Evolutionary conservation across 2,888 invertebrate species (phyloP).

Genomic region (Cantharis rufa): DNA sequence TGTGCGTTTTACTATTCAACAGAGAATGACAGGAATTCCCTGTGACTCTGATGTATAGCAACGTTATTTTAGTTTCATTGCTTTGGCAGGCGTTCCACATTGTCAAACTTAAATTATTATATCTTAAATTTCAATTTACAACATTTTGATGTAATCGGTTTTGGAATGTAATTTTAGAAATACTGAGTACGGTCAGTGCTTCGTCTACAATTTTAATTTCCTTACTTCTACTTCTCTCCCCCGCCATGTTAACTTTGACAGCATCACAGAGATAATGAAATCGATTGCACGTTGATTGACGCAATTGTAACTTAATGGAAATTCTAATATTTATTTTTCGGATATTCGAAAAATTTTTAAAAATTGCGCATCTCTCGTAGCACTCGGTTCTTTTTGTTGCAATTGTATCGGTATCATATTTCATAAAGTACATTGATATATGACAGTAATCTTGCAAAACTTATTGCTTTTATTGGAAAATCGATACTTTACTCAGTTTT

Average conservation of each 20-base stretch:
- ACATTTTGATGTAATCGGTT: constrained; percentile 23
- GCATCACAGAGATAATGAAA: not conserved
- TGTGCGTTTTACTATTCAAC: constrained; percentile 30
- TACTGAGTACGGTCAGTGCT: constrained; percentile 5
- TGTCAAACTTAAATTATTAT: constrained; percentile 30
- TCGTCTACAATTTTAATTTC: constrained; percentile 9
- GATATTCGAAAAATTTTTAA: not conserved
- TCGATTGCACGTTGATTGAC: not conserved
- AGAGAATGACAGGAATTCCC: constrained; percentile 30
- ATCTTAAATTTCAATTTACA: constrained; percentile 27
- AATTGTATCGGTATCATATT: constrained; percentile 5
- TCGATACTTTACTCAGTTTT: not conserved
- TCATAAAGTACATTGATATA: constrained; percentile 1
- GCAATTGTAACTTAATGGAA: not conserved
- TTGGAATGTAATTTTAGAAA: constrained; percentile 8
- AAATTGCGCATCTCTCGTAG: not conserved
- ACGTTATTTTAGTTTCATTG: constrained; percentile 33
- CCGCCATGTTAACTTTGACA: not conserved
- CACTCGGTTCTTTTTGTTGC: not conserved
- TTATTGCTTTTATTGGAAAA: constrained; percentile 4
- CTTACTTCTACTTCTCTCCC: not conserved
- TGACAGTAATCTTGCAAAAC: constrained; percentile 1
- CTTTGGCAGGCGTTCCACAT: constrained; percentile 26
- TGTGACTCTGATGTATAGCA: constrained; percentile 31
- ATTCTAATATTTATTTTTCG: not conserved